Base-by-base conservation (phyloP, 2,113 vertebrate species). In the Heterotis niloticus region DNA sequence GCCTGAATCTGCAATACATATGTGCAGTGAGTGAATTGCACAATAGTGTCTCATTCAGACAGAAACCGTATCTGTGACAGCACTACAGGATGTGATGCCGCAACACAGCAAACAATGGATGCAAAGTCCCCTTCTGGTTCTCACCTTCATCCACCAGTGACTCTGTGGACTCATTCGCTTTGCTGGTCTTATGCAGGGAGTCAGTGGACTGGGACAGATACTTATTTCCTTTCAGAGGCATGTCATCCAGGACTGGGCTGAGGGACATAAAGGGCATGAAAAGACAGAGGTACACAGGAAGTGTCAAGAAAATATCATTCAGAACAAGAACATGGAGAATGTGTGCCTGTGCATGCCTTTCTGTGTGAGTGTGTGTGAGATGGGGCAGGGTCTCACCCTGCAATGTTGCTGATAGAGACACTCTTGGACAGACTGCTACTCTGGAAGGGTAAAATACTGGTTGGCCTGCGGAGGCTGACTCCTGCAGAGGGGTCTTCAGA, bases 361-460 rank as follows among this genome's bases (percentile, higher is more conserved):
- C n/a, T n/a, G n/a, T n/a, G n/a, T n/a, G 34, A 44, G 34, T 4
- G 34, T 44, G 34, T 44, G 34, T 44, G 62, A 54, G 52, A 28
- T 9, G 54, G 0, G 12, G n/a, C n/a, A 10, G n/a, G 57, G 54
- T 75, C 93, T 92, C 84, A 97, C 96, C 94, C 95, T 81, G 96
- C 93, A 44, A 97, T 97, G 90, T 98, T 98, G 90, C 94, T 95
- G 83, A 95, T 97, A 13, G 96, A 98, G 86, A 96, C 91, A 77
- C 96, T 98, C 84, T 98, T 97, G 1, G 96, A 93, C 83, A 97
- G 92, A 75, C 89, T 88, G 81, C 78, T 86, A 81, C 84, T 70
- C 79, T 67, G 86, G 81, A 91, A 90, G 0, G 91, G 85, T 67
- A 86, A 84, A 44, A 93, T 82, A 9, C 81, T 91, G 91, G 76